These are phyloP conservation scores for Trinectes maculatus DNA, from an alignment of 2,113 vertebrate genomes.

Conservation along the genomic window DNA sequence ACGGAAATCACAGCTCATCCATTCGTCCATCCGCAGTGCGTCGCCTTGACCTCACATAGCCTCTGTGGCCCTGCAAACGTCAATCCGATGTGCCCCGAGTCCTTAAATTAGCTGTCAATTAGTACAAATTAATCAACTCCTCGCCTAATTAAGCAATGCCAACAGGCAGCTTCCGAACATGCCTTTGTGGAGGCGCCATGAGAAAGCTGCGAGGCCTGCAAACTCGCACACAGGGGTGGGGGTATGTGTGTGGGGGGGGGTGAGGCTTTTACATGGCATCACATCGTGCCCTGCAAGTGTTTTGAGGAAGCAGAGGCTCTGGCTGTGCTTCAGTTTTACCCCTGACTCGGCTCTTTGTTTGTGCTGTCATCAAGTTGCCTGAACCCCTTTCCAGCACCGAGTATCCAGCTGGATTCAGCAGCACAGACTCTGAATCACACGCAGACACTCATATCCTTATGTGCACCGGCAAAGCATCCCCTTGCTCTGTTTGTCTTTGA, in stretches of 20 bases:
- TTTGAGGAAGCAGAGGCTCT: slow-evolving; percentile 55
- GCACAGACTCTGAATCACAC: not conserved
- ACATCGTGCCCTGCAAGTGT: slow-evolving; percentile 66
- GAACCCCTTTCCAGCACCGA: slow-evolving; percentile 2
- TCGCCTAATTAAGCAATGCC: slow-evolving; percentile 99
- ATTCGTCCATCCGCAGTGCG: slow-evolving; percentile 57
- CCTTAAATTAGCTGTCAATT: slow-evolving; percentile 99
- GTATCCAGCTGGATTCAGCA: slow-evolving; percentile 13
- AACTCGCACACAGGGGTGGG: slow-evolving; percentile 71
- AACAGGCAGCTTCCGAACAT: slow-evolving; percentile 93
- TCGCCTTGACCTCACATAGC: slow-evolving; percentile 86
- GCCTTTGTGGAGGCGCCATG: slow-evolving; percentile 90
- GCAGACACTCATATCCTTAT: too few relatives aligned
- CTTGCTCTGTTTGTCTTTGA: too few relatives aligned
- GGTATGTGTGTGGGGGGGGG: not conserved
- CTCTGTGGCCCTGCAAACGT: slow-evolving; percentile 87
- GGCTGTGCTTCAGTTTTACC: slow-evolving; percentile 44
- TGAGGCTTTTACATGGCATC: slow-evolving; percentile 58
- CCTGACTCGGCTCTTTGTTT: slow-evolving; percentile 70
- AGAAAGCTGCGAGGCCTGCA: slow-evolving; percentile 92
- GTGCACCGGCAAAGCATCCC: too few relatives aligned
- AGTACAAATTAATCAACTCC: slow-evolving; percentile 99
- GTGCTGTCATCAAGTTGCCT: slow-evolving; percentile 68
- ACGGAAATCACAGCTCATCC: not conserved
- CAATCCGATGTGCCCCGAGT: slow-evolving; percentile 92